A percentile compares a stretch with the other conserved stretches of the same genome.
Conservation (phyloP, 2,797 vertebrate species). For the Brachyalestes nurse region DNA sequence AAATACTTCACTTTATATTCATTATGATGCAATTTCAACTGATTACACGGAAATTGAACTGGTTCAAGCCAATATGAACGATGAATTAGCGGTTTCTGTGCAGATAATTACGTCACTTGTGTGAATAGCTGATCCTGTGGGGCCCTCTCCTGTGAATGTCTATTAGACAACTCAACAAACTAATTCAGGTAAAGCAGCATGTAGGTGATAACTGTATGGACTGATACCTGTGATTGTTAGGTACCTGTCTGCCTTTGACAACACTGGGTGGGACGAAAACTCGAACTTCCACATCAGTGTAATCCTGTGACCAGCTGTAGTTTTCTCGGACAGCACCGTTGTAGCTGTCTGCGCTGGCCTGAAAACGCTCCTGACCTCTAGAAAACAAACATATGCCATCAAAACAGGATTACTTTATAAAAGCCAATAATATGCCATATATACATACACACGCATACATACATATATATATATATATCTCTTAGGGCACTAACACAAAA, state of each 20-base stretch:
- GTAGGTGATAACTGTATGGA: not conserved
- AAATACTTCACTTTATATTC: not conserved
- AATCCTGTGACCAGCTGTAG: slow-evolving; percentile 97
- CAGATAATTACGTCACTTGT: slow-evolving; percentile 10
- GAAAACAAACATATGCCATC: slow-evolving; percentile 28
- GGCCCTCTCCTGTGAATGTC: not conserved
- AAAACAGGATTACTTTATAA: too few species aligned
- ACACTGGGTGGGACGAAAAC: slow-evolving; percentile 87
- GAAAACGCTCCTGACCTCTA: slow-evolving; percentile 81
- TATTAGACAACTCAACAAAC: not conserved
- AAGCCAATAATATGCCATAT: too few species aligned
- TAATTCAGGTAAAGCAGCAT: not conserved
- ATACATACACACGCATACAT: too few species aligned
- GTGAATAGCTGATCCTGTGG: not conserved
- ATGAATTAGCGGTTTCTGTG: not conserved
- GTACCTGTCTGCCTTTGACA: slow-evolving; percentile 92
- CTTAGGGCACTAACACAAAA: too few species aligned
- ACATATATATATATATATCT: too few species aligned
- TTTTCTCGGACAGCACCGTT: slow-evolving; percentile 92
- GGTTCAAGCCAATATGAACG: not conserved
- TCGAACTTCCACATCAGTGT: slow-evolving; percentile 91
- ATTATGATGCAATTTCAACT: not conserved
- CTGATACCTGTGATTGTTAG: slow-evolving; percentile 1
- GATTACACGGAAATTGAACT: not conserved
- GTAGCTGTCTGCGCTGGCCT: slow-evolving; percentile 91